phyloP scores from a whole-genome alignment of 1,140 invertebrate genomes.

The Plodia interpunctella region DNA sequence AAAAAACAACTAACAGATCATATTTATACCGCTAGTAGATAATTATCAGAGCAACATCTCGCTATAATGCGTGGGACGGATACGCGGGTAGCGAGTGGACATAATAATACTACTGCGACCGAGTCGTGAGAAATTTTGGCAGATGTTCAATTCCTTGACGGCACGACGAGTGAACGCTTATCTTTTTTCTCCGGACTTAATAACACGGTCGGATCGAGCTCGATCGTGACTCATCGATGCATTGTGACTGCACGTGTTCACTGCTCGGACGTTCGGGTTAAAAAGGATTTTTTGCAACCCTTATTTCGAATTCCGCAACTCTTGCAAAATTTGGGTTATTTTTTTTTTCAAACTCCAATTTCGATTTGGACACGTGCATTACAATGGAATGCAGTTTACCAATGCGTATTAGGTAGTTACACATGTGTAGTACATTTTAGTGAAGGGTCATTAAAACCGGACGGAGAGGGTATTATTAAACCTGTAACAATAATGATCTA shows the following conservation, averaged over 20 bases:
- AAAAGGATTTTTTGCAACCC: slow-evolving; percentile 74
- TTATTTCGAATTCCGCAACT: slow-evolving; percentile 73
- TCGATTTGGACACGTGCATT: slow-evolving; percentile 55
- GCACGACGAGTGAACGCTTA: slow-evolving; percentile 62
- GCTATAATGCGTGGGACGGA: slow-evolving; percentile 37
- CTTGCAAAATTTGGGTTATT: slow-evolving; percentile 73
- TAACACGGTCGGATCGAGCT: slow-evolving; percentile 52
- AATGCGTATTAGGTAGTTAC: slow-evolving; percentile 17
- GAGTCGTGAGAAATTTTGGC: slow-evolving; percentile 74
- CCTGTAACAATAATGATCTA: slow-evolving; percentile 27
- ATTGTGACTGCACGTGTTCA: slow-evolving; percentile 72
- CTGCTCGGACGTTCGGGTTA: slow-evolving; percentile 65
- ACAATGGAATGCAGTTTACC: slow-evolving; percentile 30
- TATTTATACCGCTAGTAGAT: slow-evolving; percentile 57
- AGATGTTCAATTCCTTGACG: slow-evolving; percentile 75
- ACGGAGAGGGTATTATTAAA: slow-evolving; percentile 17
- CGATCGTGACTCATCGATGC: slow-evolving; percentile 65
- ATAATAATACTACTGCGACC: slow-evolving; percentile 67
- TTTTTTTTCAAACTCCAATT: slow-evolving; percentile 47
- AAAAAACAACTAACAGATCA: not conserved
- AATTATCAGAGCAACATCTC: slow-evolving; percentile 45
- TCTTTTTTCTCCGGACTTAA: slow-evolving; percentile 60
- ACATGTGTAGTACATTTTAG: slow-evolving; percentile 21
- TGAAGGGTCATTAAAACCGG: slow-evolving; percentile 16
- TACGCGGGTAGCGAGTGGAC: slow-evolving; percentile 41